Base-by-base conservation (phyloP, 2,888 invertebrate genomes). In the Pollenia angustigena region DNA sequence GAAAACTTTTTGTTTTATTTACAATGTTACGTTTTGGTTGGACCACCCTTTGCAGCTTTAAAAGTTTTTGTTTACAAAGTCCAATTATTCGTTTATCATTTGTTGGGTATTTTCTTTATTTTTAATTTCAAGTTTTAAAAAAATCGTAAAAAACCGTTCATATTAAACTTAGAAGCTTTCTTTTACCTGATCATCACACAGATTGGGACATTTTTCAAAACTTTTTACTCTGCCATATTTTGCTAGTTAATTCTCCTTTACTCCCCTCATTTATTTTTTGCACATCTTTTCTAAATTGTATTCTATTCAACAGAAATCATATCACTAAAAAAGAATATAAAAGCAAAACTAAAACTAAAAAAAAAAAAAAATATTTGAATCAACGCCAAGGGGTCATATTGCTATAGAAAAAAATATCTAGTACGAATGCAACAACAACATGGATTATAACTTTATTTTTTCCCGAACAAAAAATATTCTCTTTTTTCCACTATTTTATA, bases 381-480 rank as follows among this genome's bases (percentile, higher is more conserved):
- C 81, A 81, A 68, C 76, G 87, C 87, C 87, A 87, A 81, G 68
- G 74, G 87, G 78, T 83, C 81, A 78, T 78, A 58, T 69, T 60
- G 82, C 46, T 69, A 52, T 44, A 56, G 18, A 66, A 56, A 68
- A 58, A 40, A 69, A 40, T 16, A 48, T 23, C 14, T 9, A 40
- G 11, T 14, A 58, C 7, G 52, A 60, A 10, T 11, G 42, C 58
- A 42, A 60, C 18, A 60, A 72, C 32, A 69, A 82, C 76, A 46
- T 78, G 58, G 66, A 69, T 60, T 75, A 80, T 69, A 75, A 85
- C 68, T 74, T 72, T 9, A 44, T 58, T 72, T 76, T 84, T 82
- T 44, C 58, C 8, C 56, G 32, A 23, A 71, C 11, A 62, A 46
- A 81, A 72, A 64, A 56, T 64, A 64, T 52, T 82, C 48, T 52